Evolutionary conservation across 2,888 invertebrate species (phyloP), one percentile per base, ranked within the genome.

Genomic region (Ecdyonurus torrentis): DNA sequence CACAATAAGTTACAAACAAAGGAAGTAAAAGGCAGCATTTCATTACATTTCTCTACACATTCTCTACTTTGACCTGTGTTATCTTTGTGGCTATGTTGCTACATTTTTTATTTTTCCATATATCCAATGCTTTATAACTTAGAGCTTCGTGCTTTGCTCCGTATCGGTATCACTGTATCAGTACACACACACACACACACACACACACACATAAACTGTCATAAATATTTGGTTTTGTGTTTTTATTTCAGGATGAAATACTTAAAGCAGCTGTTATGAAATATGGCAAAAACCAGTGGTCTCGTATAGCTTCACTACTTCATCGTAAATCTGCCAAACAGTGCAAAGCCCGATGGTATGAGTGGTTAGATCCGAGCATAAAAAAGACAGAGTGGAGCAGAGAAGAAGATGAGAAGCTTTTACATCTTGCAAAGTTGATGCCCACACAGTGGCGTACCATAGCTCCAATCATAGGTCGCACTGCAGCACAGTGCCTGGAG

Each of bases 241-340:
- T 50, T 37, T 25, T 52, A 23, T 67, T 76, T 79, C 70, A 97
- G 97, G 99, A 99, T 96, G 99, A 99, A 81, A 98, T 99, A 72
- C 85, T 99, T 65, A 99, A 99, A 82, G 99, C 99, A 64, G 99
- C 99, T 74, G 99, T 99, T 64, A 99, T 99, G 99, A 99, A 99
- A 88, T 99, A 99, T 89, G 99, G 99, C 69, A 99, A 99, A 82
- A 99, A 99, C 74, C 98, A 99, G 74, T 99, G 99, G 99, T 95
- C 96, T 63, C 89, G 99, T 72, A 99, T 99, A 74, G 99, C 99
- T 24, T 99, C 99, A 0, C 76, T 99, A 64, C 79, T 99, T 25
- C 99, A 99, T 74, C 83, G 99, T 70, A 99, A 99, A 75, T 97
- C 98, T 0, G 97, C 99, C 0, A 99, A 99, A 74, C 99, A 99